A percentile compares a stretch with the other conserved stretches of the same genome.
Evolutionary conservation across 2,888 invertebrate species (phyloP).

Genomic region (Diarsia brunnea): DNA sequence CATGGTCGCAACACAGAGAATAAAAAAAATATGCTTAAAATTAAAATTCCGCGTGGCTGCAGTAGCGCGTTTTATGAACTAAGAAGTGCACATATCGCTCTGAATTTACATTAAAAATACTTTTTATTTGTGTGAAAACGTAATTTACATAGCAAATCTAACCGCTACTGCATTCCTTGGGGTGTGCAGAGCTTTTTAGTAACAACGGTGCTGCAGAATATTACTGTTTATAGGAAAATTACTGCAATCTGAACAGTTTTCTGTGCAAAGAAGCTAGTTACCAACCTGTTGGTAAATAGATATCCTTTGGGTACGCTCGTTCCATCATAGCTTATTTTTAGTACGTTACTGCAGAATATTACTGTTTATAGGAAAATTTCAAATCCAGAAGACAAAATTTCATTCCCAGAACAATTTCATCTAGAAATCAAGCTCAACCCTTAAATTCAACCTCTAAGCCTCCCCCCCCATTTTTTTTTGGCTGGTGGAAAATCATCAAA

Average conservation of each 20-base stretch:
- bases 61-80: conserved; percentile 33
- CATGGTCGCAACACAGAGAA: not conserved
- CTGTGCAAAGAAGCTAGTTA: too few relatives aligned
- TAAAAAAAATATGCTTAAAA: conserved; percentile 31
- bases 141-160: not conserved
- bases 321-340: too few relatives aligned
- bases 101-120: conserved; percentile 11
- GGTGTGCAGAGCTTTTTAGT: not conserved
- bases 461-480: too few relatives aligned
- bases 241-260: not conserved
- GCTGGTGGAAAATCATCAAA: too few relatives aligned
- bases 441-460: not conserved
- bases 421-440: not conserved
- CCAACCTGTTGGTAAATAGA: too few relatives aligned
- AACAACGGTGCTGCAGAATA: not conserved
- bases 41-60: conserved; percentile 45
- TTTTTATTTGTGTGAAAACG: not conserved
- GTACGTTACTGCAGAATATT: too few relatives aligned
- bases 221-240: not conserved
- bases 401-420: not conserved
- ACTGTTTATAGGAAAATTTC: too few relatives aligned
- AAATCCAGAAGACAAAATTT: too few relatives aligned
- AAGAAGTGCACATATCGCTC: conserved; percentile 12
- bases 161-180: not conserved
- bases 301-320: too few relatives aligned